Evolutionary conservation across 1,140 invertebrate species (phyloP).

Genomic region (Drepana arcuata): DNA sequence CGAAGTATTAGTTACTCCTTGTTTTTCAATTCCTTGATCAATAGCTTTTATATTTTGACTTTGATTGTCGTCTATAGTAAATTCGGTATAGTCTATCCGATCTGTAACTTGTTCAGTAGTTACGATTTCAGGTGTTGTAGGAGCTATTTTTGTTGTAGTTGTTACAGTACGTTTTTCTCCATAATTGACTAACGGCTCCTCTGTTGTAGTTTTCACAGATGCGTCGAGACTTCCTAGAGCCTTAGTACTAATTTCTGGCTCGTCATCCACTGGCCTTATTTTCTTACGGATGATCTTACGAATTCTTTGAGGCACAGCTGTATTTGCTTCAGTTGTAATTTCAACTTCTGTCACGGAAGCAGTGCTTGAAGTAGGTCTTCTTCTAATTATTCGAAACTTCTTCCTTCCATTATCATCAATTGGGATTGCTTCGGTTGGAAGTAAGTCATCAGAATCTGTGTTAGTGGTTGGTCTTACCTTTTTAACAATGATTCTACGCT

Average conservation of each 20-base stretch:
- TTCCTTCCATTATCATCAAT: conserved; percentile 39
- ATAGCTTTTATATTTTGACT: conserved; percentile 1
- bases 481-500: conserved; percentile 35
- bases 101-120: conserved; percentile 23
- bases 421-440: conserved; percentile 24
- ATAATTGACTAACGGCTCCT: conserved; percentile 36
- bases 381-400: conserved; percentile 50
- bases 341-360: conserved; percentile 18
- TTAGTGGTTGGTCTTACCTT: conserved; percentile 30
- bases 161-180: conserved; percentile 40
- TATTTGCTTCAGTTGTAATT: conserved; percentile 15
- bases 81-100: conserved; percentile 18
- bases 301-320: conserved; percentile 48
- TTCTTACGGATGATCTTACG: conserved; percentile 72
- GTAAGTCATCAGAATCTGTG: conserved; percentile 22
- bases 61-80: conserved; percentile 11
- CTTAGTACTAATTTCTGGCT: conserved; percentile 28
- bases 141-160: conserved; percentile 35
- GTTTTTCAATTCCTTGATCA: not conserved
- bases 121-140: conserved; percentile 18
- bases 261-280: conserved; percentile 52
- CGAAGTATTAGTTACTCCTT: too few relatives aligned
- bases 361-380: conserved; percentile 36
- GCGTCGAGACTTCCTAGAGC: conserved; percentile 23
- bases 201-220: conserved; percentile 23